Percentiles rank a stretch among this genome's conserved stretches.
Evolutionary conservation across 2,113 vertebrate species (phyloP).

Genomic region (Lathamus discolor): DNA sequence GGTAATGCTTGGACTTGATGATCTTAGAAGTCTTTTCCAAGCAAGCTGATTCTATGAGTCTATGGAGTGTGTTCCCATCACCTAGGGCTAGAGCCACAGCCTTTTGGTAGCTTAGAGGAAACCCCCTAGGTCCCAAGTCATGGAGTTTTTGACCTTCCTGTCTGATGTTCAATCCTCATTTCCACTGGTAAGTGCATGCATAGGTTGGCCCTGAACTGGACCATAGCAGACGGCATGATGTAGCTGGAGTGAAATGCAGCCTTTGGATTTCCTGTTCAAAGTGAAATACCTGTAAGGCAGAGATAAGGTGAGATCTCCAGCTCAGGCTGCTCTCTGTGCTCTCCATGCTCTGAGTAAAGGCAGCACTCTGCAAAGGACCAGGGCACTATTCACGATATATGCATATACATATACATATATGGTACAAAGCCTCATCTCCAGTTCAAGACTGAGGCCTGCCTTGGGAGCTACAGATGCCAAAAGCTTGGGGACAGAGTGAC

Average conservation of each 20-base stretch:
- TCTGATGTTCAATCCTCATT: neutral
- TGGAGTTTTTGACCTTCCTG: neutral
- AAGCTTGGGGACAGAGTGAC: neutral
- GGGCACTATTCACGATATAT: neutral
- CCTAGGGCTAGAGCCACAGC: neutral
- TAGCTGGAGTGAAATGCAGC: neutral
- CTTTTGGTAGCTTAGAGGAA: neutral
- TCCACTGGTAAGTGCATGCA: fast-evolving
- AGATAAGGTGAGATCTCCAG: neutral
- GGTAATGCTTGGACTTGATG: neutral
- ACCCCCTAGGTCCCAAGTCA: neutral
- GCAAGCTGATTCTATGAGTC: neutral
- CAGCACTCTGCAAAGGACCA: neutral
- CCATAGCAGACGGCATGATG: neutral
- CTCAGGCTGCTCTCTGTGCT: neutral
- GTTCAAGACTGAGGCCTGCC: neutral
- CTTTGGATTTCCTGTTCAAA: neutral
- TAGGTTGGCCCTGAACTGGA: neutral
- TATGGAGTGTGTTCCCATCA: fast-evolving
- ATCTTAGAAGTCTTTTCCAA: neutral
- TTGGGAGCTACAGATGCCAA: neutral
- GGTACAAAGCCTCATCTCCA: neutral
- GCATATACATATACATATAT: neutral
- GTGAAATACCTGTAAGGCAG: neutral
- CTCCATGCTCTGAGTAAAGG: neutral